phyloP scores from a whole-genome alignment of 1,140 invertebrate genomes.

The Meloidogyne exigua region DNA sequence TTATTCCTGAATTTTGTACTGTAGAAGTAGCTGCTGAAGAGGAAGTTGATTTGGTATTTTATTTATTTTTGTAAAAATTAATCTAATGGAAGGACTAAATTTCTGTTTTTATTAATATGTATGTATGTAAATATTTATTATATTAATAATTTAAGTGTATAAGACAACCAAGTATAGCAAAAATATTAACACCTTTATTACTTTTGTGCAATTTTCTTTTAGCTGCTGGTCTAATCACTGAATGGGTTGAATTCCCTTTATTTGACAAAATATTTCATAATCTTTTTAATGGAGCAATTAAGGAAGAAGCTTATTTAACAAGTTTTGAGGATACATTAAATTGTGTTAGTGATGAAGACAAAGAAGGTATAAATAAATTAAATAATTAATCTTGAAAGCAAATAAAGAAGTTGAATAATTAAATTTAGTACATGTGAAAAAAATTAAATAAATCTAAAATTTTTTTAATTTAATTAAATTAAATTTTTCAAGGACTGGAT shows the following conservation, averaged over 20 bases:
- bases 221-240: conserved; percentile 17
- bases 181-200: conserved; percentile 41
- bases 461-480: too few species aligned
- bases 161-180: conserved; percentile 28
- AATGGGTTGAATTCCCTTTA: conserved; percentile 29
- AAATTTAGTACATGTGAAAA: too few species aligned
- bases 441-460: too few species aligned
- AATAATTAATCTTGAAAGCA: neutral
- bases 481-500: neutral
- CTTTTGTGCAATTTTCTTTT: conserved; percentile 29
- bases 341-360: conserved; percentile 34
- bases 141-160: too few species aligned
- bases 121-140: too few species aligned
- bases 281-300: conserved; percentile 33
- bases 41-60: conserved; percentile 39
- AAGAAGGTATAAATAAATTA: conserved; percentile 19
- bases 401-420: too few species aligned
- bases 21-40: conserved; percentile 33
- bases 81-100: too few species aligned
- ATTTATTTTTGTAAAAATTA: too few species aligned
- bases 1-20: conserved; percentile 41
- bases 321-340: conserved; percentile 30
- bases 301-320: conserved; percentile 32
- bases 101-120: too few species aligned
- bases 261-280: conserved; percentile 35